Base-by-base conservation (phyloP, 2,113 vertebrate species). In the Peromyscus maniculatus region DNA sequence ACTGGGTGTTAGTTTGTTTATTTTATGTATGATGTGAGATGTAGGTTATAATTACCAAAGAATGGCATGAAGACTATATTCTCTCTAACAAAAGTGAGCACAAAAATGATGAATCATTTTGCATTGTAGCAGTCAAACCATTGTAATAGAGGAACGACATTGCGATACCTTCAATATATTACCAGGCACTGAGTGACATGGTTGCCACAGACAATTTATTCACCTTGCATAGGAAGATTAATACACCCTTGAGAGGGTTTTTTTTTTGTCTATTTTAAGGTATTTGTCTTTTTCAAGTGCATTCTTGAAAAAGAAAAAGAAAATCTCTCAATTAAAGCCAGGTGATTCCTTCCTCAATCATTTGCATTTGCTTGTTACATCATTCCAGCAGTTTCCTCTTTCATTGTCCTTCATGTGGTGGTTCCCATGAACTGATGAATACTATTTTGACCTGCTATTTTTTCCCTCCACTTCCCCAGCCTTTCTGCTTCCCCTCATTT, bases 151-250 rank as follows among this genome's bases (percentile, higher is more conserved):
- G 22, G 55, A 91, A 94, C 87, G 64, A 91, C 74, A 83, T 84
- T 39, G 13, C 1, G 15, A 9, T 95, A n/a, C 28, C 89, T 89
- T 80, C 91, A 95, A 66, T 91, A 89, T 69, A 91, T 93, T 83
- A 52, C 31, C 28, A 89, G 71, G 21, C 19, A 49, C 36, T 90
- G 79, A 96, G 7, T 96, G 75, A 4, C 92, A 91, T 88, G 72
- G 74, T 94, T 94, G 52, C 28, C 91, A 84, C 22, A 55, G 36
- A 62, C 95, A 75, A 89, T 95, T 98, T 97, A 79, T 92, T 96
- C n/a, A 83, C 39, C 95, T 91, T 96, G 39, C 15, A 67, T 33
- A 33, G 80, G 83, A 94, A 49, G 39, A 97, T 96, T 94, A 93
- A 87, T 72, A 91, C n/a, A 91, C 57, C 62, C 57, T 80, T 94